Conservation (phyloP, 2,888 invertebrate species). For the Diaprepes abbreviatus region DNA sequence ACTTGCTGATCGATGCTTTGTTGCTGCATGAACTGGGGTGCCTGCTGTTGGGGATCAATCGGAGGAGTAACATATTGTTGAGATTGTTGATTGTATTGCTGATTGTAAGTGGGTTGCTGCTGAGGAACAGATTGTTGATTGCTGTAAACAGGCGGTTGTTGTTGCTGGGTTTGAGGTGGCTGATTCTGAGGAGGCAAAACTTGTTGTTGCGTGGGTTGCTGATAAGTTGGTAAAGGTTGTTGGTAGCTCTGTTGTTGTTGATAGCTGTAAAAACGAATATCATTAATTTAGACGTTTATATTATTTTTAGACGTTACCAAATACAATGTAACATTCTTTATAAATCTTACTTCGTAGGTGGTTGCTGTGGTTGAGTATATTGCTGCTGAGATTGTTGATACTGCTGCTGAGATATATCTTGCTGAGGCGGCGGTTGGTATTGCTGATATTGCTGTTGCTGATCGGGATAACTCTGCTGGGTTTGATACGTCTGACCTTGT, state of each 20-base stretch:
- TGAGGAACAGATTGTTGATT: slow-evolving; percentile 22
- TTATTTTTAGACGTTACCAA: no score
- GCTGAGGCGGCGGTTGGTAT: slow-evolving; percentile 43
- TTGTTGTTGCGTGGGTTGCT: slow-evolving; percentile 46
- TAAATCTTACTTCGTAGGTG: slow-evolving; percentile 4
- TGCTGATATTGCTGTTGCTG: slow-evolving; percentile 47
- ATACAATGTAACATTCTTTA: no score
- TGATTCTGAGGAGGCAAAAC: slow-evolving; percentile 7
- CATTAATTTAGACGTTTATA: no score
- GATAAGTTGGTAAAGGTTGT: slow-evolving; percentile 44
- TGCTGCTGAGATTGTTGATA: slow-evolving; percentile 57
- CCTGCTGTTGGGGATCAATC: slow-evolving; percentile 48
- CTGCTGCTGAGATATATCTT: slow-evolving; percentile 39
- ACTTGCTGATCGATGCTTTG: slow-evolving; percentile 46
- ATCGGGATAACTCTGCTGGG: slow-evolving; percentile 50
- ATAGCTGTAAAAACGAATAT: slow-evolving; percentile 9
- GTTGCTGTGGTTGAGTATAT: slow-evolving; percentile 62
- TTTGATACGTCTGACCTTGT: slow-evolving; percentile 31
- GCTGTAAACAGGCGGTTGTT: slow-evolving; percentile 4
- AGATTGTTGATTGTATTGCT: slow-evolving; percentile 42
- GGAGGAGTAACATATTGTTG: slow-evolving; percentile 44
- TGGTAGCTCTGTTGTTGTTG: slow-evolving; percentile 28
- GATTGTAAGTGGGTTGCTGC: slow-evolving; percentile 32
- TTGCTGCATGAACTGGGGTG: slow-evolving; percentile 48
- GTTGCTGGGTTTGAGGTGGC: background rate